These are phyloP conservation scores for Psammodynastes pulverulentus DNA, from an alignment of 2,113 vertebrate genomes.

Conservation along the genomic window DNA sequence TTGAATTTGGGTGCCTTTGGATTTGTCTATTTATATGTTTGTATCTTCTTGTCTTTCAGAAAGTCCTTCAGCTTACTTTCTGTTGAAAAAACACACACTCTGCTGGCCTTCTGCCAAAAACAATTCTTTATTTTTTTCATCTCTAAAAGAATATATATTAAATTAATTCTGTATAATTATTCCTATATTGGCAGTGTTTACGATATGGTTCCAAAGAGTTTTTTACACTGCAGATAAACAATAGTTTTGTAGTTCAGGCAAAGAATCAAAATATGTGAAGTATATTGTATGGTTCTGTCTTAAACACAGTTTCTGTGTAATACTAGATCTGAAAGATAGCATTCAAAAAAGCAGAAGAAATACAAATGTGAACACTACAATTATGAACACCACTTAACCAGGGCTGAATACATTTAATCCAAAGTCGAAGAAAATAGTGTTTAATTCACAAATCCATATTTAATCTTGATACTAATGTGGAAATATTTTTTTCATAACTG, in stretches of 20 bases:
- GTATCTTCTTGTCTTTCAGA: not conserved
- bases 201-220: not conserved
- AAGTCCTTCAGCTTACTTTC: not conserved
- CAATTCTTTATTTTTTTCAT: not conserved
- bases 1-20: rapidly evolving
- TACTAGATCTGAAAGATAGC: not conserved
- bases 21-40: not conserved
- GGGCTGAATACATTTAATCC: not conserved
- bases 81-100: not conserved
- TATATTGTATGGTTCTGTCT: not conserved
- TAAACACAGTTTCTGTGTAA: not conserved
- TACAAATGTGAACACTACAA: not conserved
- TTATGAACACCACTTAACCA: not conserved
- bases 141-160: rapidly evolving
- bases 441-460: not conserved
- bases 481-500: not conserved
- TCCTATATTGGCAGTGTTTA: not conserved
- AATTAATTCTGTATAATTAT: not conserved
- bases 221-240: not conserved
- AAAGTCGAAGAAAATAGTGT: not conserved
- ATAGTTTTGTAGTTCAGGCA: not conserved
- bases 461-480: not conserved
- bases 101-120: not conserved
- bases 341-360: not conserved
- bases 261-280: not conserved